Evolutionary conservation across 2,113 vertebrate species (phyloP).

Genomic region (Panthera uncia): DNA sequence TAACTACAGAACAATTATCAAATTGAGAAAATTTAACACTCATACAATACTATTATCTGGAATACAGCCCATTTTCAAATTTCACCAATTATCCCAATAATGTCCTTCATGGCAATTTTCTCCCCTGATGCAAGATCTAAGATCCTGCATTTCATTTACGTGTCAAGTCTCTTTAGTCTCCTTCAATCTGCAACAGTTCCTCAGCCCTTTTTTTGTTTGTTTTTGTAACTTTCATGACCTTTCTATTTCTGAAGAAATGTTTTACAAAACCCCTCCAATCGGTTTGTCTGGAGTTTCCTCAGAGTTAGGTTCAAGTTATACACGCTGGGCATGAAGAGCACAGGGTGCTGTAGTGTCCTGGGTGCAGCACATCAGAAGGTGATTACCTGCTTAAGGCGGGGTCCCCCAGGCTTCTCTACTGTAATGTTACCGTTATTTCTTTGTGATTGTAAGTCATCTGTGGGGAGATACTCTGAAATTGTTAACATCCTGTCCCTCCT

Average conservation of each 20-base stretch:
- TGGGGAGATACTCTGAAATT: constrained; percentile 1
- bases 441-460: neutral
- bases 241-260: neutral
- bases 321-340: neutral
- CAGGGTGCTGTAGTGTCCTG: neutral
- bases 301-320: neutral
- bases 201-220: neutral
- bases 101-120: neutral
- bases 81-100: neutral
- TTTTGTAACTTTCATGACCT: neutral
- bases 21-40: constrained; percentile 23
- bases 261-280: neutral
- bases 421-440: neutral
- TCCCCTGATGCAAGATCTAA: neutral
- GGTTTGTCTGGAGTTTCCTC: neutral
- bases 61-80: constrained; percentile 19
- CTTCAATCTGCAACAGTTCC: constrained; percentile 24
- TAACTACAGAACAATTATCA: neutral
- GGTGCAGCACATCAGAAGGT: neutral
- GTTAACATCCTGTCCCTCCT: neutral
- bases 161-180: constrained; percentile 28
- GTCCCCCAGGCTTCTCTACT: neutral
- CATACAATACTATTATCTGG: neutral
- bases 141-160: neutral
- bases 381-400: neutral